Evolutionary conservation across 2,797 vertebrate species (phyloP).

Genomic region (Podarcis lilfordi): DNA sequence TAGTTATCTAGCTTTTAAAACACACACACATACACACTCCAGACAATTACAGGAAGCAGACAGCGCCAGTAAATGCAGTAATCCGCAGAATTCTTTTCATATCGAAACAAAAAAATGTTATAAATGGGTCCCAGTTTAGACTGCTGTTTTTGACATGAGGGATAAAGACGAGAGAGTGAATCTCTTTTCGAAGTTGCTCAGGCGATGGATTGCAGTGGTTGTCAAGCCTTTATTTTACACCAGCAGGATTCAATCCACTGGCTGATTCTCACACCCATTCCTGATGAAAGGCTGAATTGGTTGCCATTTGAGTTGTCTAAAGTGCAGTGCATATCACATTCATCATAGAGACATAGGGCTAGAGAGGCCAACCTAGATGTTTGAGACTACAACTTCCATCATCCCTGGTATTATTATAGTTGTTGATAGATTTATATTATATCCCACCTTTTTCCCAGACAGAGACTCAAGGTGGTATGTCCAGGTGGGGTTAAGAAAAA

Average conservation of each 20-base stretch:
- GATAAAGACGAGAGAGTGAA: background rate
- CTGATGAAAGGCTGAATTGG: background rate
- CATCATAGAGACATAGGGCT: too few relatives aligned
- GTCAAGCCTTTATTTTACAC: conserved; percentile 17
- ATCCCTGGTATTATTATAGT: too few relatives aligned
- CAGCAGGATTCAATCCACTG: background rate
- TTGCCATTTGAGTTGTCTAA: background rate
- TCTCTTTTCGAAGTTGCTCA: conserved; percentile 26
- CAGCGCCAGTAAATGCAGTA: background rate
- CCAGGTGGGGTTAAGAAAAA: too few relatives aligned
- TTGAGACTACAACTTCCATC: too few relatives aligned
- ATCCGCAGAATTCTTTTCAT: background rate
- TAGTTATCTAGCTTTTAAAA: background rate
- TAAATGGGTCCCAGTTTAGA: background rate
- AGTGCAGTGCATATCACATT: too few relatives aligned
- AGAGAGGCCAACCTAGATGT: too few relatives aligned
- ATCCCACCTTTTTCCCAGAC: too few relatives aligned
- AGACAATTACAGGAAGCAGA: background rate
- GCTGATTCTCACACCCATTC: conserved; percentile 14
- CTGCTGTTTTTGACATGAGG: background rate
- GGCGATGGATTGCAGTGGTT: background rate
- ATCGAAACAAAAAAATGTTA: conserved; percentile 5
- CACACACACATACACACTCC: background rate
- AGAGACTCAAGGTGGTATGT: too few relatives aligned
- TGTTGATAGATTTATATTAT: too few relatives aligned